phyloP scores from a whole-genome alignment of 2,113 vertebrate species.

The Climacteris rufus region DNA sequence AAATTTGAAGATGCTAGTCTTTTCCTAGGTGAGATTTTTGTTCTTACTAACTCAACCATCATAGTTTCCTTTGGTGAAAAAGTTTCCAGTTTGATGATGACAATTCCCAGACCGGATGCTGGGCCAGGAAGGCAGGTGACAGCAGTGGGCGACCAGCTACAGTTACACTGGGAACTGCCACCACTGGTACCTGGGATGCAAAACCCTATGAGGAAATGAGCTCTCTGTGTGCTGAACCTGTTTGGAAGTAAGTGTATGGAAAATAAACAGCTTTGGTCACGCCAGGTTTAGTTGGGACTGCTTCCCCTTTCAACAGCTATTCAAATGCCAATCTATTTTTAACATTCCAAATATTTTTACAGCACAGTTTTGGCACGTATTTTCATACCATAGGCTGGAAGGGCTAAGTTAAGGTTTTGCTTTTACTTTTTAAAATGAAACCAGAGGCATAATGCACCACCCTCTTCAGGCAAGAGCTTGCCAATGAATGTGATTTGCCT shows the following conservation, averaged over 20 bases:
- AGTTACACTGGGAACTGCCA: neutral
- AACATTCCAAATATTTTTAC: conserved; percentile 20
- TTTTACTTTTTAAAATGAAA: conserved; percentile 8
- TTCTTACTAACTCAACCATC: neutral
- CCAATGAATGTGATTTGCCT: neutral
- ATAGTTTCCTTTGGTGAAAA: neutral
- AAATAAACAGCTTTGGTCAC: neutral
- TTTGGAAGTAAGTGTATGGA: neutral
- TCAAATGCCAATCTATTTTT: conserved; percentile 33
- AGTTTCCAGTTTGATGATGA: neutral
- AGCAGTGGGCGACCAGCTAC: neutral
- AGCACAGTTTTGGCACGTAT: neutral
- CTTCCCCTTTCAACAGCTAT: conserved; percentile 3
- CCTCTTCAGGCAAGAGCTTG: neutral
- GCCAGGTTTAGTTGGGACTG: neutral
- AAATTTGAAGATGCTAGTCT: neutral
- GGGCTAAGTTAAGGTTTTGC: neutral
- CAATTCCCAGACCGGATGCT: neutral
- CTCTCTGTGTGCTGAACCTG: fast-evolving
- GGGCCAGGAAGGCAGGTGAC: neutral
- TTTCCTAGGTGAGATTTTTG: neutral
- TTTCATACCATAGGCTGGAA: neutral
- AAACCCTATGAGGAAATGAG: neutral
- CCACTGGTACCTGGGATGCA: neutral
- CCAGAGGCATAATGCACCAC: neutral